Percentiles rank a stretch among this genome's conserved stretches.
Conservation (phyloP, 2,113 vertebrate genomes). For the Ovis canadensis region DNA sequence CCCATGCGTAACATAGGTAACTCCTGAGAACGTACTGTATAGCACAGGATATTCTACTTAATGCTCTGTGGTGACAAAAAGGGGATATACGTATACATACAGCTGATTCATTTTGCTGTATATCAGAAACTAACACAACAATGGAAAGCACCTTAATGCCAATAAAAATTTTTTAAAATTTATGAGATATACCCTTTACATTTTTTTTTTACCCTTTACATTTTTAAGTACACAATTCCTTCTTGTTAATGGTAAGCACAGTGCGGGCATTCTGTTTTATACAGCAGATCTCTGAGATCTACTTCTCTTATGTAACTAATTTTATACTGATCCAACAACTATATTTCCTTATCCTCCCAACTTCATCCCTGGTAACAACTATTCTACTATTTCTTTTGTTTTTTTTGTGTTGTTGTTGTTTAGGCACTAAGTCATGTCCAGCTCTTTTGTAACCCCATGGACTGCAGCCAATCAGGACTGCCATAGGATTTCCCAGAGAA, state of each 20-base stretch:
- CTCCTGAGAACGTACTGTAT: not conserved
- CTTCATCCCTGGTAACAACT: not conserved
- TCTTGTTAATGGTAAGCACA: not conserved
- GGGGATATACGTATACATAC: not conserved
- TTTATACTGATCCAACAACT: not conserved
- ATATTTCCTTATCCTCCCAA: not conserved
- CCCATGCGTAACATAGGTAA: not conserved
- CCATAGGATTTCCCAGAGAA: not conserved
- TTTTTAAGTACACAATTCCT: not conserved
- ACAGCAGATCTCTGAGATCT: not conserved
- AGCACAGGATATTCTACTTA: not conserved
- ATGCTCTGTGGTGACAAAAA: not conserved
- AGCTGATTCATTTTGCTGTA: not conserved
- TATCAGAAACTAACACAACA: not conserved
- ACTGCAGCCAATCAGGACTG: not conserved
- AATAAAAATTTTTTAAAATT: not conserved
- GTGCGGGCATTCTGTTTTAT: not conserved
- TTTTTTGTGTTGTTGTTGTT: not conserved
- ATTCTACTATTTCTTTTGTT: not conserved
- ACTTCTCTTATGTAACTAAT: not conserved
- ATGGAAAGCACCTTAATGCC: not conserved
- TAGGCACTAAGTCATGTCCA: not conserved
- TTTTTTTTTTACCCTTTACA: not conserved
- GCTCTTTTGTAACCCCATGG: not conserved
- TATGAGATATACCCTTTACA: not conserved